These are phyloP conservation scores for Diaprepes abbreviatus DNA, from an alignment of 2,888 invertebrate species.

Conservation along the genomic window DNA sequence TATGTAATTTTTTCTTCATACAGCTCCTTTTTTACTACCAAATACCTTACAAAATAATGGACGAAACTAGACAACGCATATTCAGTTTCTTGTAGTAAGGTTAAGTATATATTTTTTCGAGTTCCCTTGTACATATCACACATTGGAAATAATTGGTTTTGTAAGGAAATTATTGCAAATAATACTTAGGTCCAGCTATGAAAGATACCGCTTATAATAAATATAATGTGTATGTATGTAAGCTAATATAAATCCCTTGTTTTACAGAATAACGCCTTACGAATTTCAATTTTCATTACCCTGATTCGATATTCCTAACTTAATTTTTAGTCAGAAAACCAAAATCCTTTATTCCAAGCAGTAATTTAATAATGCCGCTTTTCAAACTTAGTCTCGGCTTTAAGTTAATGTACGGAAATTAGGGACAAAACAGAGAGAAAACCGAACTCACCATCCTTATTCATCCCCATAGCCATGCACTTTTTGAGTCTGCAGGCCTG, in stretches of 20 bases:
- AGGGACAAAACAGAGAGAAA: slow-evolving; percentile 25
- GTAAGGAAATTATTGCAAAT: too few species aligned
- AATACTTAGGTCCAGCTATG: too few species aligned
- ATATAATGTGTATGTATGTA: too few species aligned
- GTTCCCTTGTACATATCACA: too few species aligned
- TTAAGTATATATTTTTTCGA: too few species aligned
- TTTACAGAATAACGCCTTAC: slow-evolving; percentile 14
- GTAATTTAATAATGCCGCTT: slow-evolving; percentile 58
- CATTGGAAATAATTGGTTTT: too few species aligned
- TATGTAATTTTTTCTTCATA: too few species aligned
- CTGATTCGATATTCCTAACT: slow-evolving; percentile 46
- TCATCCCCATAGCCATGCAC: slow-evolving; percentile 99
- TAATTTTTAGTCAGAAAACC: slow-evolving; percentile 42
- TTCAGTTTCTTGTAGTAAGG: too few species aligned
- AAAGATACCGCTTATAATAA: too few species aligned
- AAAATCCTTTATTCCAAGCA: slow-evolving; percentile 45
- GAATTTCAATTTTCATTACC: slow-evolving; percentile 29
- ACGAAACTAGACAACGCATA: too few species aligned
- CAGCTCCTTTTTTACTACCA: too few species aligned
- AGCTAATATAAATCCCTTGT: background rate
- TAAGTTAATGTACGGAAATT: slow-evolving; percentile 47
- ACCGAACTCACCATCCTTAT: slow-evolving; percentile 93
- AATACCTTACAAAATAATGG: too few species aligned
- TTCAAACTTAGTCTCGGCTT: slow-evolving; percentile 52
- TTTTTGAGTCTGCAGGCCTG: slow-evolving; percentile 99